These are phyloP conservation scores for Pterocles orientalis DNA, from an alignment of 2,113 vertebrate genomes.

Conservation along the genomic window DNA sequence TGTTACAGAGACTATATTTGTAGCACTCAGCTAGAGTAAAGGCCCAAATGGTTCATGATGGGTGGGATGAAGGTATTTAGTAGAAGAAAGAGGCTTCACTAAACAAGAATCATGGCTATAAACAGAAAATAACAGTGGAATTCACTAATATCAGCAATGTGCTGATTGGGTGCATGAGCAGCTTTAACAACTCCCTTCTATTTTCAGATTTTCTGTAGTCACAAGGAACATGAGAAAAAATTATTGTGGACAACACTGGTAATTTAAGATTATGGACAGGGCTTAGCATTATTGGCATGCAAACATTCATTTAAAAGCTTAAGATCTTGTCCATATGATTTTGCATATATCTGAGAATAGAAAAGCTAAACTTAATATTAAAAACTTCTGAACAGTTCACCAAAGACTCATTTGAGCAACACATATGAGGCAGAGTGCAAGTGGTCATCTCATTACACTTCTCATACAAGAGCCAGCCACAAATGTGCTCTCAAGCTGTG, in stretches of 20 bases:
- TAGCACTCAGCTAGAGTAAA: not conserved
- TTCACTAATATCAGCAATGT: not conserved
- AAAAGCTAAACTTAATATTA: not conserved
- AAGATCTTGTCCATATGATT: not conserved
- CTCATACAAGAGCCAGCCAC: not conserved
- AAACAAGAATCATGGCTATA: not conserved
- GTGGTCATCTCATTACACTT: fast-evolving
- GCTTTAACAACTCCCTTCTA: not conserved
- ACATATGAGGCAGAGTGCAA: not conserved
- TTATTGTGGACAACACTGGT: not conserved
- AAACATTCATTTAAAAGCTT: not conserved
- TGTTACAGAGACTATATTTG: not conserved
- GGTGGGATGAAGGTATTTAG: not conserved
- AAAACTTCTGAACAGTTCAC: not conserved
- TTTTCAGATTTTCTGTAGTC: not conserved
- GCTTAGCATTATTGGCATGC: not conserved
- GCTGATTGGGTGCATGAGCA: not conserved
- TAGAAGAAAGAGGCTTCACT: not conserved
- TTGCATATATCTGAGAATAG: not conserved
- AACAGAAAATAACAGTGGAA: not conserved
- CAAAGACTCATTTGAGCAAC: not conserved
- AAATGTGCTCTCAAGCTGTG: not conserved
- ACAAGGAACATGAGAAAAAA: not conserved
- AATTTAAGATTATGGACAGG: not conserved
- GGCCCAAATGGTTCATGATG: not conserved